Base-by-base conservation (phyloP, 1,140 invertebrate species). In the Parapsyche elsis region DNA sequence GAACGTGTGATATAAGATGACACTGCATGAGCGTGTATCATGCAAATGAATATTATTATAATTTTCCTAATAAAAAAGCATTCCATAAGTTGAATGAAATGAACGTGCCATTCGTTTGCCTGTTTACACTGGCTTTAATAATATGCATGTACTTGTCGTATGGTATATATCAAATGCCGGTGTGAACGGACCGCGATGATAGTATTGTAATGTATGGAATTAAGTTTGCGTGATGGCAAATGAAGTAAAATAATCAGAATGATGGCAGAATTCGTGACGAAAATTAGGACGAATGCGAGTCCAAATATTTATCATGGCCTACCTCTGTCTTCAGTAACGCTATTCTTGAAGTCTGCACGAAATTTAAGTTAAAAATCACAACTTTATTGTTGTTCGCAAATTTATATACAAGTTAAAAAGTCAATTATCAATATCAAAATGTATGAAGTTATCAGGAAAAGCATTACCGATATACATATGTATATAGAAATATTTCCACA, bases 321-420 rank as follows among this genome's bases (percentile, higher is more conserved):
- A 83, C 83, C 82, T 84, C 84, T 24, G 78, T 82, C 78, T 84
- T 84, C 83, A 84, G 83, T 82, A 84, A 82, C 80, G 83, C 83
- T 83, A 84, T 81, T 84, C 81, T 84, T 81, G 83, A 82, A 59
- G 83, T 84, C 83, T 84, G 83, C 81, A 79, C 79, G 73, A 81
- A 84, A 84, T 81, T 82, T 74, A 64, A 84, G 75, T 70, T 82
- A 16, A 76, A 80, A 77, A 78, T 81, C 53, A 81, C 73, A 79
- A 79, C 23, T 77, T 57, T 24, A 30, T 9, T 46, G 16, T 21
- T 76, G 49, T 77, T 79, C 49, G 71, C 9, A 59, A 26, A 79
- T 38, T 73, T 59, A 70, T 53, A 38, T 71, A 75, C 30, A 71
- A 59, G 30, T 45, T 26, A 78, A 57, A 38, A 38, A 38, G 2